Percentiles rank a stretch among this genome's conserved stretches.
These are phyloP conservation scores for Pasiphila rectangulata DNA, from an alignment of 2,888 invertebrate species.

Conservation along the genomic window DNA sequence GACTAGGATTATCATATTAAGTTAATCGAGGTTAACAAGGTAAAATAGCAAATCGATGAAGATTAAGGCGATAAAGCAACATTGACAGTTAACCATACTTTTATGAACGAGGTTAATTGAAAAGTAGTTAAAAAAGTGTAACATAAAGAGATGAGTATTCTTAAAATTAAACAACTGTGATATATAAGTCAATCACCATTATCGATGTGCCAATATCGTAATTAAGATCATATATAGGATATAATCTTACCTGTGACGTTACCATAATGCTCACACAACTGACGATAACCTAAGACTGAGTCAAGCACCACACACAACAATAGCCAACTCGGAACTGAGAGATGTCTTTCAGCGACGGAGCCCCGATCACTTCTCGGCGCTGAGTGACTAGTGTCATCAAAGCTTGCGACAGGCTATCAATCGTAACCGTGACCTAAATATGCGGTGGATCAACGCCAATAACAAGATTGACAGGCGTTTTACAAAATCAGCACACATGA, in stretches of 20 bases:
- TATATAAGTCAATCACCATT: too few relatives aligned
- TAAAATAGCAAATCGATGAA: too few relatives aligned
- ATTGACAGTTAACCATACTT: too few relatives aligned
- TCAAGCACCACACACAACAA: slow-evolving; percentile 37
- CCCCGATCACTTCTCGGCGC: slow-evolving; percentile 47
- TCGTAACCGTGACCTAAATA: slow-evolving; percentile 63
- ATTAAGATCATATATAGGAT: slow-evolving; percentile 1
- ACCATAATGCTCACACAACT: slow-evolving; percentile 35
- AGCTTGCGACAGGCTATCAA: slow-evolving; percentile 49
- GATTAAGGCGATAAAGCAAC: too few relatives aligned
- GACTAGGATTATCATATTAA: too few relatives aligned
- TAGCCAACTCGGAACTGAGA: slow-evolving; percentile 59
- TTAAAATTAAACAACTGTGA: too few relatives aligned
- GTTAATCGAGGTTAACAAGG: too few relatives aligned
- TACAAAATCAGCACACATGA: slow-evolving; percentile 24
- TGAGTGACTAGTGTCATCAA: slow-evolving; percentile 60
- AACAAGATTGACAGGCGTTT: slow-evolving; percentile 35
- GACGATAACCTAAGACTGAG: slow-evolving; percentile 36
- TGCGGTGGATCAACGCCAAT: slow-evolving; percentile 55
- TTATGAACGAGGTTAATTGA: too few relatives aligned
- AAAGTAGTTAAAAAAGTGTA: too few relatives aligned
- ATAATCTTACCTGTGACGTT: slow-evolving; percentile 20
- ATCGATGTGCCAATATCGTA: background rate
- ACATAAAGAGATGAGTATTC: too few relatives aligned
- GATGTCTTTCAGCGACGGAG: slow-evolving; percentile 48